Base-by-base conservation (phyloP, 2,113 vertebrate species). In the Amphiprion percula region DNA sequence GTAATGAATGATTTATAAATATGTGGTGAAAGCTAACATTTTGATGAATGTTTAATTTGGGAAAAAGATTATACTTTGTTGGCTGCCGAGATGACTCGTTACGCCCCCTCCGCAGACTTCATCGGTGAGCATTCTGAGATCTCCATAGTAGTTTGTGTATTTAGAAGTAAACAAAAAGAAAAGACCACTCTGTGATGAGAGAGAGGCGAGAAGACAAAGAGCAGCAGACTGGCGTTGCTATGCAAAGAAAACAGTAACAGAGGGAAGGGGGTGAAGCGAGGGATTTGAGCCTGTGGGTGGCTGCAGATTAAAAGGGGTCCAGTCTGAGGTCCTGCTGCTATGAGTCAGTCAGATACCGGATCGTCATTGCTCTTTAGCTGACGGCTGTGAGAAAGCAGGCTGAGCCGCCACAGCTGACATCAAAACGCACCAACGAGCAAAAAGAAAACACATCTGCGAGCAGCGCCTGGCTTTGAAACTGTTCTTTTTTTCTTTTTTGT, bases 221-320 rank as follows among this genome's bases (percentile, higher is more conserved):
- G 53, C 26, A 75, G 74, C 61, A 77, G 61, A 10, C 55, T 17
- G 10, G 23, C 5, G 72, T 82, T 79, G 79, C 84, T 62, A 59
- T 75, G 82, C 82, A 85, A 76, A 81, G 80, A 84, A 77, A 83
- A 85, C 77, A 86, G 65, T 26, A 74, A 80, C 15, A 16, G 49
- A 46, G 56, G 4, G 15, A n/a, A 28, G 55, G 23, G 41, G 19
- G 15, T 14, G 59, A 4, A 14, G 44, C 0, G 10, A 44, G 53
- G 30, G 49, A n/a, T 54, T 69, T 68, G 39, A 87, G 87, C 16
- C 63, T 82, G 83, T 88, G 88, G 85, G 88, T 89, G 74, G 85
- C 66, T 78, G 61, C 28, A 79, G 76, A 80, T 80, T 85, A 78
- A 72, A 72, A 67, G 54, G 71, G 74, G 77, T 82, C 73, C 44